Base-by-base conservation (phyloP, 35 echinoderm and acorn worm genomes). In the Ophiothrix spiculata region DNA sequence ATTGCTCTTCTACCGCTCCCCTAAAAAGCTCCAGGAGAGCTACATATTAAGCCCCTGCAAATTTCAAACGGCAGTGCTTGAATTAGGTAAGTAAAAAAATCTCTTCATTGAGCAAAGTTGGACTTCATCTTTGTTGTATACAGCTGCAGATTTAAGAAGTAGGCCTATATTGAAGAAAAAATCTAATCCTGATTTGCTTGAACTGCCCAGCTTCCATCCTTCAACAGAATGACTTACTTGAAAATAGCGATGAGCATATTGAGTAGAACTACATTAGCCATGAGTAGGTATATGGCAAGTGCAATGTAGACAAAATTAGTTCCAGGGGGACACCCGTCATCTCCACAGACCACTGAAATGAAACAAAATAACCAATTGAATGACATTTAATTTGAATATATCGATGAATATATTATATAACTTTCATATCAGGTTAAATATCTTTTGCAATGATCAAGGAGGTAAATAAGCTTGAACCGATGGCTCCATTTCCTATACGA, bases 231-330 rank as follows among this genome's bases (percentile, higher is more conserved):
- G 6, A 82, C 89, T 94, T 88, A 94, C 96, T 93, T 99, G 87
- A 99, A 99, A 12, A 94, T 99, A 31, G 96, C 96, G 31, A 99
- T 99, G 29, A 99, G 86, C 39, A 99, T 83, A 69, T 99, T 99
- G 35, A 99, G 79, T 13, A 99, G 88, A 4, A 99, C 85, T 0
- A 99, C 92, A 32, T 99, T 99, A 21, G 91, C 89, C 16, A 99
- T 94, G 75, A 99, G 83, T 1, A 99, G 92, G 54, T 94, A 99
- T 14, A 91, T 73, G 6, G 86, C 89, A n/a, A 69, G 60, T 69
- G 60, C 60, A 25, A 69, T 69, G 60, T 69, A 69, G 23, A 69
- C 25, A n/a, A 69, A 69, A 25, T 69, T 69, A n/a, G 60, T 28
- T 69, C 60, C 60, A 12, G 17, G 60, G 60, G 60, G 60, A 25